Conservation (phyloP, 2,888 invertebrate genomes). For the Tenthredo mesomela region DNA sequence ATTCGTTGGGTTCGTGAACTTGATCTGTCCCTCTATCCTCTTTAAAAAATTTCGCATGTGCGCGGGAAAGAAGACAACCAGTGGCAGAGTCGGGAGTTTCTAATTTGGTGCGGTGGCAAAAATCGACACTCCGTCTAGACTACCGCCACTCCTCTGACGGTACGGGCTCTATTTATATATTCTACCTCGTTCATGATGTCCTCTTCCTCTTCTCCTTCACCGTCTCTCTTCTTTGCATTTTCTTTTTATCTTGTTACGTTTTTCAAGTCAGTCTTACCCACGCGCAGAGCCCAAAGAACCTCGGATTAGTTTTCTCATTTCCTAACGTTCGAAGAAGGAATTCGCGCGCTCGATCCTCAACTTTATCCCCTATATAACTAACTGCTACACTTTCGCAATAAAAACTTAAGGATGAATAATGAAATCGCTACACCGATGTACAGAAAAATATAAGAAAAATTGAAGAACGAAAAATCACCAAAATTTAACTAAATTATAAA, state of each 20-base stretch:
- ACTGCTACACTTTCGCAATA: constrained; percentile 34
- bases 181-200: constrained; percentile 68
- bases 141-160: constrained; percentile 62
- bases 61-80: constrained; percentile 59
- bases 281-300: constrained; percentile 23
- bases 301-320: constrained; percentile 38
- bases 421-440: background rate
- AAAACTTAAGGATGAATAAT: constrained; percentile 15
- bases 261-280: constrained; percentile 37
- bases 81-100: constrained; percentile 62
- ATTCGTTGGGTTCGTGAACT: constrained; percentile 50
- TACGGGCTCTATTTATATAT: constrained; percentile 75
- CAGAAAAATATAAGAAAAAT: background rate
- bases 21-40: constrained; percentile 63
- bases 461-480: background rate
- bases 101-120: constrained; percentile 71
- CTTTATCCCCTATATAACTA: constrained; percentile 5
- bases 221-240: constrained; percentile 52
- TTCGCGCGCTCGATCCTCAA: background rate
- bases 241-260: constrained; percentile 15
- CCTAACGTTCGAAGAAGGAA: constrained; percentile 6
- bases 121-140: constrained; percentile 74
- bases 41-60: constrained; percentile 70
- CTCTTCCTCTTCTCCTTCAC: constrained; percentile 62
- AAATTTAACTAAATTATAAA: background rate